phyloP scores from a whole-genome alignment of 2,797 vertebrate genomes.

The Rhynchonycteris naso region DNA sequence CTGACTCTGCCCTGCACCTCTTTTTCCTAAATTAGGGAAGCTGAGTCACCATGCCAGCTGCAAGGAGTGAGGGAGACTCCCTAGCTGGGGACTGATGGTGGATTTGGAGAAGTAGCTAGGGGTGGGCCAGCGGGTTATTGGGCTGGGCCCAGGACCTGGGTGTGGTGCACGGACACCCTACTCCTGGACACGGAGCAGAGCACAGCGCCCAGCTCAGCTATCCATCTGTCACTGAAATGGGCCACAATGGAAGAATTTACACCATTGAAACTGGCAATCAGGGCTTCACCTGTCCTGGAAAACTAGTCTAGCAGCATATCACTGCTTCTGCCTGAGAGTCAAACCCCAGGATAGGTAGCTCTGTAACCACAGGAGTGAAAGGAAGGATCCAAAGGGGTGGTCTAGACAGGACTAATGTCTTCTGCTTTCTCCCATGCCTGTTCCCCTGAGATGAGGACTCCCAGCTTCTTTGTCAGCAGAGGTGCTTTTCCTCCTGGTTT shows the following conservation, averaged over 20 bases:
- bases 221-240: neutral
- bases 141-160: neutral
- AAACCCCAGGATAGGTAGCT: neutral
- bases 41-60: constrained; percentile 74
- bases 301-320: neutral
- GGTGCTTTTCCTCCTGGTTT: neutral
- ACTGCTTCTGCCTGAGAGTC: neutral
- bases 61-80: constrained; percentile 22
- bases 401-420: neutral
- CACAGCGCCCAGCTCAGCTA: neutral
- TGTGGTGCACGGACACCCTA: neutral
- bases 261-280: neutral
- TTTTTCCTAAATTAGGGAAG: constrained; percentile 67
- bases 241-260: neutral
- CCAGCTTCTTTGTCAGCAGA: neutral
- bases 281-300: neutral
- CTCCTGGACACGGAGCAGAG: neutral
- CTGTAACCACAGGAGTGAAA: neutral
- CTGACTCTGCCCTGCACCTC: constrained; percentile 28
- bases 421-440: neutral
- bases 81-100: neutral
- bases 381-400: neutral
- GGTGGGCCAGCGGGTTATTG: neutral
- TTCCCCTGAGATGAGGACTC: neutral
- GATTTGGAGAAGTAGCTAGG: constrained; percentile 32